Percentiles rank a stretch among this genome's conserved stretches.
Conservation (phyloP, 2,797 vertebrate genomes). For the Ctenochaetus hawaiiensis region DNA sequence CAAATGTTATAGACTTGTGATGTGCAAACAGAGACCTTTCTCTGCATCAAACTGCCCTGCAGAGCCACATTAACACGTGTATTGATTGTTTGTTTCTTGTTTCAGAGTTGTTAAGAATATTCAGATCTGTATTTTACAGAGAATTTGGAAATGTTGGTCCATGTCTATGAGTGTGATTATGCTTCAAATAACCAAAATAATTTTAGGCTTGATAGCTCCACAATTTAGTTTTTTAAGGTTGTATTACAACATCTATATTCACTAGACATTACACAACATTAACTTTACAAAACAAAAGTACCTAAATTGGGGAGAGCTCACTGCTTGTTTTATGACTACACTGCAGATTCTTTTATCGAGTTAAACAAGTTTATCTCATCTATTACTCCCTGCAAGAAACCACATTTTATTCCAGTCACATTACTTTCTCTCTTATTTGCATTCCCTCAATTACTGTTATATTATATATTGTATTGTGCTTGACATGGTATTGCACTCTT, state of each 20-base stretch:
- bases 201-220: not conserved
- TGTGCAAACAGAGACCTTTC: slow-evolving; percentile 39
- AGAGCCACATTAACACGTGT: not conserved
- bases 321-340: too few relatives aligned
- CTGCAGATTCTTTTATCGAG: too few relatives aligned
- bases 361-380: too few relatives aligned
- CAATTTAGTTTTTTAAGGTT: not conserved
- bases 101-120: not conserved
- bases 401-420: too few relatives aligned
- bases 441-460: too few relatives aligned
- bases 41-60: slow-evolving; percentile 8
- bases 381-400: too few relatives aligned
- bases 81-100: not conserved
- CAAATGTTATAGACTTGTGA: slow-evolving; percentile 64
- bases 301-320: too few relatives aligned
- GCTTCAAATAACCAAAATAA: slow-evolving; percentile 1
- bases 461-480: too few relatives aligned
- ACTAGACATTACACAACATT: not conserved
- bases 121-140: not conserved
- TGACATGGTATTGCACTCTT: too few relatives aligned
- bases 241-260: not conserved
- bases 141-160: not conserved
- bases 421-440: too few relatives aligned
- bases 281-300: too few relatives aligned
- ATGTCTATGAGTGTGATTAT: not conserved